Percentiles rank a stretch among this genome's conserved stretches.
Evolutionary conservation across 1,140 invertebrate species (phyloP).

Genomic region (Akabosia matsudoensis): DNA sequence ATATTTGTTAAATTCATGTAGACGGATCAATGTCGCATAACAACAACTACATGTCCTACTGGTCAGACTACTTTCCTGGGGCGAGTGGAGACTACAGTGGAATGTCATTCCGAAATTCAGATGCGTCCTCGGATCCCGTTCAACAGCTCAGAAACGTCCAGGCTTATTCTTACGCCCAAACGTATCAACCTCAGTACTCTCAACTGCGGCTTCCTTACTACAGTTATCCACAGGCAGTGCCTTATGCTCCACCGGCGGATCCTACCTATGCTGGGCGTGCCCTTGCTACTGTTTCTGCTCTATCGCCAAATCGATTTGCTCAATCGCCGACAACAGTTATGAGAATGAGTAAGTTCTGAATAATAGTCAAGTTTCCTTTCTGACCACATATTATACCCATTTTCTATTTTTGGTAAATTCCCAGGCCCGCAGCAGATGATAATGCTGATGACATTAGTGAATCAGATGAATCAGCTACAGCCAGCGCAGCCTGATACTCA

Average conservation of each 20-base stretch:
- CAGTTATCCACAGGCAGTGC: neutral
- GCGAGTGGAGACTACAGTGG: neutral
- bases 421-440: too few species aligned
- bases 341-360: too few species aligned
- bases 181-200: neutral
- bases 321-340: too few species aligned
- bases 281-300: too few species aligned
- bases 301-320: too few species aligned
- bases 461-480: too few species aligned
- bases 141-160: neutral
- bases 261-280: neutral
- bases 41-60: conserved; percentile 7
- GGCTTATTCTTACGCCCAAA: neutral
- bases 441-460: too few species aligned
- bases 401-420: too few species aligned
- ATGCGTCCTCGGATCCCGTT: neutral
- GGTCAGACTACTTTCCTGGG: neutral
- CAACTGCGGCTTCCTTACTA: neutral
- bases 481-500: too few species aligned
- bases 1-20: too few species aligned
- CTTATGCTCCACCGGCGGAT: neutral
- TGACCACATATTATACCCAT: too few species aligned
- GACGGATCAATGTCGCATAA: neutral
- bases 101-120: neutral
- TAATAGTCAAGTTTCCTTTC: too few species aligned